Conservation (phyloP, 2,113 vertebrate species). For the Rousettus leschenaultii region DNA sequence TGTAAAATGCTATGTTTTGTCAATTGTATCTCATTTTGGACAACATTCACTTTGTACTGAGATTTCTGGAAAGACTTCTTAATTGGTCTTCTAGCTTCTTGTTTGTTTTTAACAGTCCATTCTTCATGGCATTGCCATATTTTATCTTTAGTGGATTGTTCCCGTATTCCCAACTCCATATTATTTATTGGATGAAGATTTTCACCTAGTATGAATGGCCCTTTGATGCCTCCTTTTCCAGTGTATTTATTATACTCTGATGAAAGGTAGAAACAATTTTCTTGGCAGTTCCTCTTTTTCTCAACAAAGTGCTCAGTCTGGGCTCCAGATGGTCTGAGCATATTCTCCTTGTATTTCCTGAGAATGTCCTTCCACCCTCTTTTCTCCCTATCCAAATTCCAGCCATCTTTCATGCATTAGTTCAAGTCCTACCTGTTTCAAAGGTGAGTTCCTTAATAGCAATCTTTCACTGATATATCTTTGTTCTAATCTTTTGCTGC, state of each 20-base stretch:
- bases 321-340: not conserved
- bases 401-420: not conserved
- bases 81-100: not conserved
- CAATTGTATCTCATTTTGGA: conserved; percentile 7
- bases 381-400: not conserved
- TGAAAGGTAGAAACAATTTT: not conserved
- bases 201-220: not conserved
- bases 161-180: not conserved
- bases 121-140: not conserved
- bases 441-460: not conserved
- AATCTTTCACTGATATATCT: not conserved
- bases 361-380: not conserved
- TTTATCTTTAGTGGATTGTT: not conserved
- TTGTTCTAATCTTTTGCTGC: not conserved
- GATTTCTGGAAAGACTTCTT: not conserved
- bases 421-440: not conserved
- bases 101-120: not conserved
- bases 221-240: not conserved
- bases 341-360: not conserved
- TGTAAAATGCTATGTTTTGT: not conserved
- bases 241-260: not conserved
- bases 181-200: not conserved
- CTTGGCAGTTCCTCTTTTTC: not conserved
- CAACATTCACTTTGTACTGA: not conserved
- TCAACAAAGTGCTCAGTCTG: not conserved